These are phyloP conservation scores for Alaudala cheleensis DNA, from an alignment of 2,113 vertebrate species.

Conservation along the genomic window DNA sequence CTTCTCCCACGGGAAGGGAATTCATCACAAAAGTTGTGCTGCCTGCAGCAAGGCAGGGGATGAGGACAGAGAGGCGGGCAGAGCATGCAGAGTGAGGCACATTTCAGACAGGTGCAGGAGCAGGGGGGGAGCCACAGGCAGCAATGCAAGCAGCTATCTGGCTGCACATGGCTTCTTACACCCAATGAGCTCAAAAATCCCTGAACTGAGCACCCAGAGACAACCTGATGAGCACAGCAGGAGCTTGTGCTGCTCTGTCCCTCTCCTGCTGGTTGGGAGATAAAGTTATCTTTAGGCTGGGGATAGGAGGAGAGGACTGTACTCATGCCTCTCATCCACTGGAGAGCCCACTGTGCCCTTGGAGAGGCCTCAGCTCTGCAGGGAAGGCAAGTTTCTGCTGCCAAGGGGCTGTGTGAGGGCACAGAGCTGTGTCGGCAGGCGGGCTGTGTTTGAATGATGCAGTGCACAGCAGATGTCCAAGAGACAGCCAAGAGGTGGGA, in stretches of 20 bases:
- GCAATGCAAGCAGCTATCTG: background rate
- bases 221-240: background rate
- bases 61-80: background rate
- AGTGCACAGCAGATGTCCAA: constrained; percentile 21
- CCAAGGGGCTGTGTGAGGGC: background rate
- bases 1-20: background rate
- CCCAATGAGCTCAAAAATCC: background rate
- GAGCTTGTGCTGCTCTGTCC: background rate
- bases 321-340: background rate
- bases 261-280: background rate
- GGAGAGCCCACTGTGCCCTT: background rate
- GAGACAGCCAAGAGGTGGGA: constrained; percentile 38
- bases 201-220: background rate
- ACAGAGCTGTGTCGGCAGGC: background rate
- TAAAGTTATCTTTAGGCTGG: background rate
- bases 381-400: background rate
- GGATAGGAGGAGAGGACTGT: background rate
- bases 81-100: rapidly evolving
- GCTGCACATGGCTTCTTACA: background rate
- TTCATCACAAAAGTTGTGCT: background rate
- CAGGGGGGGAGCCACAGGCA: background rate
- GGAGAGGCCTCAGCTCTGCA: background rate
- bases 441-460: background rate
- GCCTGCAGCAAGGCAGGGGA: rapidly evolving
- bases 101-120: background rate